Evolutionary conservation across 37 sponge, comb jelly and placozoan species (phyloP).

Genomic region (Ephydatia muelleri): DNA sequence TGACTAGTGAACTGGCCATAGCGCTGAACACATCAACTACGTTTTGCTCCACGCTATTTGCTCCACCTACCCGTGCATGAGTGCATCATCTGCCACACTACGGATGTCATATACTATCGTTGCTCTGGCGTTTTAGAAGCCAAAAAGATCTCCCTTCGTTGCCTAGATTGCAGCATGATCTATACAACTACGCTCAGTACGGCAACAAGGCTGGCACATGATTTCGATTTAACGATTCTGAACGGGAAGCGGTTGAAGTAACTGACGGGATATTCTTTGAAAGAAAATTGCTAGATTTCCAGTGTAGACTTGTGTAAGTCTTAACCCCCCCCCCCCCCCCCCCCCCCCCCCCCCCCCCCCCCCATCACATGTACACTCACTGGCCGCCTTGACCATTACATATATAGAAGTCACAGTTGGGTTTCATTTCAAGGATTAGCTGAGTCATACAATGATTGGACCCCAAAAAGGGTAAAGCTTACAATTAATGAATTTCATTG

Average conservation of each 20-base stretch:
- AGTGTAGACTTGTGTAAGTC: slow-evolving; percentile 3
- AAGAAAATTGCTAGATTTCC: slow-evolving; percentile 4
- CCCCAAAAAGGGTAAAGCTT: too few relatives aligned
- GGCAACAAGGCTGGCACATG: not conserved
- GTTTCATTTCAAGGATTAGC: slow-evolving; percentile 16
- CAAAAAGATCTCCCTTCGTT: slow-evolving; percentile 5
- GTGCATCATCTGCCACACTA: too few relatives aligned
- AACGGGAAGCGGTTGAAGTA: slow-evolving; percentile 2
- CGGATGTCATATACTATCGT: too few relatives aligned
- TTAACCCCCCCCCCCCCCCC: not conserved
- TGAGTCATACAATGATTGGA: not conserved
- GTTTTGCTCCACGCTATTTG: too few relatives aligned
- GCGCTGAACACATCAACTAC: too few relatives aligned
- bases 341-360: not conserved
- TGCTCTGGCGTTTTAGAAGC: slow-evolving; percentile 2
- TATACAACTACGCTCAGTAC: not conserved
- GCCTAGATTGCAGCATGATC: not conserved
- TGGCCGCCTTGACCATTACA: not conserved
- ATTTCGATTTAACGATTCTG: not conserved
- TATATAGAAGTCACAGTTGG: slow-evolving; percentile 8
- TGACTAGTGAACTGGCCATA: too few relatives aligned
- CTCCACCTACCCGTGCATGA: too few relatives aligned
- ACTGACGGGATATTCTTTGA: slow-evolving; percentile 1
- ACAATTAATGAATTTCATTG: too few relatives aligned
- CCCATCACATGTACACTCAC: too few relatives aligned